phyloP scores from a whole-genome alignment of 2,797 vertebrate species.

The Rhadinocentrus ornatus region DNA sequence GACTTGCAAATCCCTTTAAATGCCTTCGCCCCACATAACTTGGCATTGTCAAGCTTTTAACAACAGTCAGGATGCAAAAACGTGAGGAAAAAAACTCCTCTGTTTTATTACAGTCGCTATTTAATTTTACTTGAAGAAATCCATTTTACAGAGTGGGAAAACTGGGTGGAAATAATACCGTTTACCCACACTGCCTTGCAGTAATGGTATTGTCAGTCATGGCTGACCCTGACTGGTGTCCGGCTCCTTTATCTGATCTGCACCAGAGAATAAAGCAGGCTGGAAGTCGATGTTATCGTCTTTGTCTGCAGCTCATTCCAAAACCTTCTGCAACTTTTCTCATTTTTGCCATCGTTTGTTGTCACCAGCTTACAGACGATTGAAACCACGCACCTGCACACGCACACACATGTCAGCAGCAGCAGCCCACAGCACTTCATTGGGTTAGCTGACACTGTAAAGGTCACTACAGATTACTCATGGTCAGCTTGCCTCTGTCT shows the following conservation, averaged over 20 bases:
- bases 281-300: background rate
- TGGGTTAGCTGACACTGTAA: constrained; percentile 46
- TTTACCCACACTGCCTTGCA: constrained; percentile 31
- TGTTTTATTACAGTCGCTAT: background rate
- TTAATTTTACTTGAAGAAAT: background rate
- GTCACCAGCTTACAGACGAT: constrained; percentile 5
- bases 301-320: background rate
- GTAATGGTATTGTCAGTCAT: background rate
- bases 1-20: constrained; percentile 7
- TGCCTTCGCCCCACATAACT: background rate
- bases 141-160: background rate
- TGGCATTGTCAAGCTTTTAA: constrained; percentile 8
- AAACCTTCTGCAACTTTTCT: constrained; percentile 1
- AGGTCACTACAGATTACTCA: constrained; percentile 75
- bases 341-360: background rate
- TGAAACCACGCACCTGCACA: constrained; percentile 7
- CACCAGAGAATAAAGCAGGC: background rate
- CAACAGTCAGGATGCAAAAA: too few relatives aligned
- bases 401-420: constrained; percentile 11
- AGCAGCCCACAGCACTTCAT: constrained; percentile 56
- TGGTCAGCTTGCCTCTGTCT: constrained; percentile 60
- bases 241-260: constrained; percentile 10
- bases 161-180: too few relatives aligned
- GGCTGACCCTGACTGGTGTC: background rate
- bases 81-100: too few relatives aligned